Evolutionary conservation across 2,113 vertebrate genomes (phyloP).

Genomic region (Bubo bubo): DNA sequence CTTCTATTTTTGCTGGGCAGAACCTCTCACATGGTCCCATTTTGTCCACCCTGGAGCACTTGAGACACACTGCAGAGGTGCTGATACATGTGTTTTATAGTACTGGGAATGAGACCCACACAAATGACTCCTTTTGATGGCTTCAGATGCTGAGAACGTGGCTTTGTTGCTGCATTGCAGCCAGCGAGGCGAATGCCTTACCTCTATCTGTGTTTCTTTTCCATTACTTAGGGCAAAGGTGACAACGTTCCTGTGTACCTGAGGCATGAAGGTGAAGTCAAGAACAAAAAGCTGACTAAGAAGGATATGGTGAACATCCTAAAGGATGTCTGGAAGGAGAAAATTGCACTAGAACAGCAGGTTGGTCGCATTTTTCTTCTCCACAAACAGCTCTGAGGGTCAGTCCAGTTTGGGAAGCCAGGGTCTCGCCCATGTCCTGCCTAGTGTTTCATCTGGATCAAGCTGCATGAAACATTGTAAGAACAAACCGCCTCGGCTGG

Average conservation of each 20-base stretch:
- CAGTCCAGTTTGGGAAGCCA: not conserved
- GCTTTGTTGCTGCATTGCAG: not conserved
- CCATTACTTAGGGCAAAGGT: constrained; percentile 47
- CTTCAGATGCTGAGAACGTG: not conserved
- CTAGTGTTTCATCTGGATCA: not conserved
- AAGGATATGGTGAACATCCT: constrained; percentile 69
- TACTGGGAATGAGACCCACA: not conserved
- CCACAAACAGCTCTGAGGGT: not conserved
- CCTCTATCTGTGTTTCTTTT: not conserved
- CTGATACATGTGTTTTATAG: not conserved
- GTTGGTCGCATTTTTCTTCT: constrained; percentile 49
- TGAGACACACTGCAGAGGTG: not conserved
- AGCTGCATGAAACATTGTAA: not conserved
- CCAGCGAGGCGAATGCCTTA: not conserved
- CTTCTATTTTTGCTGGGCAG: not conserved
- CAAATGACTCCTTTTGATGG: not conserved
- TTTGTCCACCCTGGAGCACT: not conserved
- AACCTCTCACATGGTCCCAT: not conserved
- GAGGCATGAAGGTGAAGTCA: constrained; percentile 70
- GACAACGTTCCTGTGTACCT: constrained; percentile 71
- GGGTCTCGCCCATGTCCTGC: not conserved
- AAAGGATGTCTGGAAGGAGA: constrained; percentile 78
- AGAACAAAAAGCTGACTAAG: constrained; percentile 75
- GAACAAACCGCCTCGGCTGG: not conserved
- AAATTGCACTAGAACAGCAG: constrained; percentile 66